A percentile compares a stretch with the other conserved stretches of the same genome.
Conservation (phyloP, 2,797 vertebrate species). For the Leptatherina wallacei region DNA sequence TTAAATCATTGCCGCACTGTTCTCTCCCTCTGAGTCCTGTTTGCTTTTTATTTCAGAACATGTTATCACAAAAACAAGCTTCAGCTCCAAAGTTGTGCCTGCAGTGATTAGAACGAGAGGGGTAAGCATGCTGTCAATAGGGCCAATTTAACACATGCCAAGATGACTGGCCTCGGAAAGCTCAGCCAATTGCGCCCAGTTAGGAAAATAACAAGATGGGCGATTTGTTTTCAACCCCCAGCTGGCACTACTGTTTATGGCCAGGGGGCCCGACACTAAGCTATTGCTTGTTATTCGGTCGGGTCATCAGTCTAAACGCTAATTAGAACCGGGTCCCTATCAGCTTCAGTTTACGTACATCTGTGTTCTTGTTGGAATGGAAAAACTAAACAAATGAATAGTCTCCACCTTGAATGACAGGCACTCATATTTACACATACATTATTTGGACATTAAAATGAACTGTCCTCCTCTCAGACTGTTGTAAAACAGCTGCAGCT, state of each 20-base stretch:
- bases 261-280: slow-evolving; percentile 42
- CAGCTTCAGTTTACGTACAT: slow-evolving; percentile 8
- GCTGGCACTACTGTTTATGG: slow-evolving; percentile 47
- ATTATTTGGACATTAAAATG: slow-evolving; percentile 48
- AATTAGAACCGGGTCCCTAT: slow-evolving; percentile 63
- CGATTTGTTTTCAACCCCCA: slow-evolving; percentile 71
- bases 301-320: slow-evolving; percentile 63
- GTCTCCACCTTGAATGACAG: slow-evolving; percentile 34
- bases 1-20: slow-evolving; percentile 8
- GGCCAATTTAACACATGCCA: slow-evolving; percentile 63
- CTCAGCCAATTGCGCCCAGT: slow-evolving; percentile 49
- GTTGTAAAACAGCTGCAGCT: slow-evolving; percentile 38
- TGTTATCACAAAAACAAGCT: slow-evolving; percentile 44
- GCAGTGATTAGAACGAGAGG: slow-evolving; percentile 46
- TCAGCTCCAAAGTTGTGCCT: slow-evolving; percentile 42
- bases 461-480: slow-evolving; percentile 35
- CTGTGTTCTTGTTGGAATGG: slow-evolving; percentile 16
- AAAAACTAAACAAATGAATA: slow-evolving; percentile 3
- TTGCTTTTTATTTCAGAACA: slow-evolving; percentile 43
- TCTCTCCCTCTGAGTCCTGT: slow-evolving; percentile 5
- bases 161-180: slow-evolving; percentile 58
- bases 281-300: slow-evolving; percentile 65
- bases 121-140: slow-evolving; percentile 61
- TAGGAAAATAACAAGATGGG: slow-evolving; percentile 66
- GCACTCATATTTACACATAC: slow-evolving; percentile 46